Conservation (phyloP, 2,113 vertebrate species). For the Myotis davidii region DNA sequence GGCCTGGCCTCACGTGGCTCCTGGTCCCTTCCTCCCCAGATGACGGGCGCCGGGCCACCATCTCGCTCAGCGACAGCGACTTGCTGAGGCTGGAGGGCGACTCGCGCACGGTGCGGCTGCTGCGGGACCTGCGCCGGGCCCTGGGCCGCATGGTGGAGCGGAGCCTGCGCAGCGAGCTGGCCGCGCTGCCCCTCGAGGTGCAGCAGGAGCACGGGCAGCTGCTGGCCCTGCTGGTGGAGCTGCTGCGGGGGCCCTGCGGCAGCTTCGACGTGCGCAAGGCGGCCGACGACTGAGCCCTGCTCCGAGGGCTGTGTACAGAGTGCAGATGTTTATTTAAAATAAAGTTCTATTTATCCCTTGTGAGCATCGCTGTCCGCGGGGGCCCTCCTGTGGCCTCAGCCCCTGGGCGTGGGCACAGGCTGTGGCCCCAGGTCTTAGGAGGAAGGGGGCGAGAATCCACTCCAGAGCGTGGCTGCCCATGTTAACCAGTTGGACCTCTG, state of each 20-base stretch:
- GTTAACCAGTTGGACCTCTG: background rate
- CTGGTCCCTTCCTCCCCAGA: conserved; percentile 81
- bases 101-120: conserved; percentile 88
- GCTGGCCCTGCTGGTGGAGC: conserved; percentile 90
- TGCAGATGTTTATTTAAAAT: conserved; percentile 91
- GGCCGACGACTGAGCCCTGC: conserved; percentile 69
- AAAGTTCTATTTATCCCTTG: conserved; percentile 92
- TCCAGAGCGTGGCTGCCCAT: too few relatives aligned
- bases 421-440: conserved; percentile 87
- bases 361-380: conserved; percentile 78
- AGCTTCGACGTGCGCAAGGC: conserved; percentile 84
- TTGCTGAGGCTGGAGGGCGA: conserved; percentile 91
- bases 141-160: conserved; percentile 93
- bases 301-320: conserved; percentile 87
- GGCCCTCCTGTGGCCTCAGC: background rate
- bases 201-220: conserved; percentile 91
- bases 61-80: conserved; percentile 89
- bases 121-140: conserved; percentile 92
- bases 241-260: conserved; percentile 90
- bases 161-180: conserved; percentile 88
- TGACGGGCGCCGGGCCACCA: conserved; percentile 87
- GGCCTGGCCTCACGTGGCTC: background rate
- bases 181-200: conserved; percentile 73
- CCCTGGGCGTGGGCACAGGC: background rate
- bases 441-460: conserved; percentile 77